Conservation (phyloP, 2,888 invertebrate genomes). For the Anodontia alba region DNA sequence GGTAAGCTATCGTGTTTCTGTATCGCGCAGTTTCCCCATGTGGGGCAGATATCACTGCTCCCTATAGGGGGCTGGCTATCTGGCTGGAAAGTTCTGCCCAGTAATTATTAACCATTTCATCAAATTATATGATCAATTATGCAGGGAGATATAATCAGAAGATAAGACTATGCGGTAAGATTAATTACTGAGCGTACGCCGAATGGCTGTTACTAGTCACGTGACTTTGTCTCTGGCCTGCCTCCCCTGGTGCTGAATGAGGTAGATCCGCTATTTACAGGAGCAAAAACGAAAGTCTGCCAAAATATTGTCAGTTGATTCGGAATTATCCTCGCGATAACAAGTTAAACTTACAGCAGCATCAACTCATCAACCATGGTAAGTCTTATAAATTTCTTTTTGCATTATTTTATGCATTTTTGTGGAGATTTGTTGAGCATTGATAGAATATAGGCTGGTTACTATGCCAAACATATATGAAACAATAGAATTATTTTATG, state of each 20-base stretch:
- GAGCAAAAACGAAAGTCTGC: conserved; percentile 34
- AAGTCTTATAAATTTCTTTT: background rate
- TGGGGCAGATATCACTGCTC: background rate
- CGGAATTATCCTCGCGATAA: background rate
- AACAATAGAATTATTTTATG: too few relatives aligned
- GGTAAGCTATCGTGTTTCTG: background rate
- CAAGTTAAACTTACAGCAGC: background rate
- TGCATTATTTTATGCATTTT: background rate
- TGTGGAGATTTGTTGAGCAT: too few relatives aligned
- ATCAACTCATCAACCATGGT: background rate
- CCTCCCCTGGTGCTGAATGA: conserved; percentile 27
- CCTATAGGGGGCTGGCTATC: background rate
- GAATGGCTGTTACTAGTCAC: background rate
- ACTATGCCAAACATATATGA: too few relatives aligned
- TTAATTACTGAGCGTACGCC: background rate
- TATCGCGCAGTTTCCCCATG: background rate
- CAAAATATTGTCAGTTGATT: background rate
- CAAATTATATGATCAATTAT: background rate
- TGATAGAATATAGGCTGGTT: too few relatives aligned
- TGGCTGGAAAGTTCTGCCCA: background rate
- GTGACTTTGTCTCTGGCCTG: background rate
- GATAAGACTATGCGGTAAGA: background rate
- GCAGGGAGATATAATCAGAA: background rate
- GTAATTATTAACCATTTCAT: background rate
- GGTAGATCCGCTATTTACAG: conserved; percentile 41